Evolutionary conservation across 2,888 invertebrate species (phyloP).

Genomic region (Exephanes ischioxanthus): DNA sequence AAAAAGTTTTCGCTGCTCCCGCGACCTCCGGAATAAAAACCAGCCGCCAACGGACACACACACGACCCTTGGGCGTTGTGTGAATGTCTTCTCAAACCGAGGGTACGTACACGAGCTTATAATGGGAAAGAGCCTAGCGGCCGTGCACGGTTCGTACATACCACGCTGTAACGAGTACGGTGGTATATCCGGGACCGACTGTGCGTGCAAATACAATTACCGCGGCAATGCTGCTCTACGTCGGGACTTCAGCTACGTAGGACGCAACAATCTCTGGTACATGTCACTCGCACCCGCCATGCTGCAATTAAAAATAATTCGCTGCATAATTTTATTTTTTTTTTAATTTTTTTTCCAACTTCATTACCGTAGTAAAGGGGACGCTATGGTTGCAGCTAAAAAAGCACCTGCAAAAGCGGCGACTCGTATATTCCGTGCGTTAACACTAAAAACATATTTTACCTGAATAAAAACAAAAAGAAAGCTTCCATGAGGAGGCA

Average conservation of each 20-base stretch:
- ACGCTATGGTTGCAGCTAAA: not conserved
- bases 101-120: slow-evolving; percentile 6
- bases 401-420: not conserved
- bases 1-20: slow-evolving; percentile 16
- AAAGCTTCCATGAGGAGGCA: not conserved
- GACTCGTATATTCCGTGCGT: not conserved
- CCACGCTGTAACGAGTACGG: slow-evolving; percentile 24
- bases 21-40: slow-evolving; percentile 15
- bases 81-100: slow-evolving; percentile 13
- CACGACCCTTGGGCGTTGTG: not conserved
- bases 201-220: slow-evolving; percentile 38
- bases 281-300: slow-evolving; percentile 9
- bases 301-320: not conserved
- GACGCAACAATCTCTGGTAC: slow-evolving; percentile 28
- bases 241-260: slow-evolving; percentile 10
- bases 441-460: not conserved
- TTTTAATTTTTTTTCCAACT: not conserved
- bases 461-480: not conserved
- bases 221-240: slow-evolving; percentile 1
- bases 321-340: slow-evolving; percentile 3
- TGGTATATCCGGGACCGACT: not conserved
- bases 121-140: slow-evolving; percentile 36
- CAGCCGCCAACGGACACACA: slow-evolving; percentile 1
- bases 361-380: not conserved
- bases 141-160: slow-evolving; percentile 11